A percentile compares a stretch with the other conserved stretches of the same genome.
These are phyloP conservation scores for Dipodomys merriami DNA, from an alignment of 2,113 vertebrate species.

Conservation along the genomic window DNA sequence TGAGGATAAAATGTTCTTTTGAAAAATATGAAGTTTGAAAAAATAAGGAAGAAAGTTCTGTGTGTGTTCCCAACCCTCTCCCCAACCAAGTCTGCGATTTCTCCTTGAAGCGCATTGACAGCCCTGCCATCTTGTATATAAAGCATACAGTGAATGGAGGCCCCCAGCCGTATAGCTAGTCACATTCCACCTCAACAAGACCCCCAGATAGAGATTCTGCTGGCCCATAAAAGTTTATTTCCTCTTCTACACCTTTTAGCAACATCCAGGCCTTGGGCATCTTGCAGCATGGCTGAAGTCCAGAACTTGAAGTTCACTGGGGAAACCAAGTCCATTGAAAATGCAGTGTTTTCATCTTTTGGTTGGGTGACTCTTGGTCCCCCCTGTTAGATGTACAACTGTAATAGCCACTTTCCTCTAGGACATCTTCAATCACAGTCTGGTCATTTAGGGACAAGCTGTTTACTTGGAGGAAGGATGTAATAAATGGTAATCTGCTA, in stretches of 20 bases:
- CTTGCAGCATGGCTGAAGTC: constrained; percentile 53
- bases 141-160: neutral
- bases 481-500: no score
- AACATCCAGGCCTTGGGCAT: constrained; percentile 56
- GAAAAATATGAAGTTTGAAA: constrained; percentile 48
- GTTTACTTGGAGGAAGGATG: no score
- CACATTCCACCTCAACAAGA: neutral
- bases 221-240: neutral
- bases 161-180: neutral
- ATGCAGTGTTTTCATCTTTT: constrained; percentile 74
- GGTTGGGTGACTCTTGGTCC: constrained; percentile 70
- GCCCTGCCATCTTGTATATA: neutral
- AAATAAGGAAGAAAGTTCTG: constrained; percentile 28
- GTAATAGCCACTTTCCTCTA: no score
- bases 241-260: neutral
- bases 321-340: constrained; percentile 56
- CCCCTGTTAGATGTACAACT: neutral
- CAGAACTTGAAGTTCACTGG: constrained; percentile 64
- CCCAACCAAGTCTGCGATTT: neutral
- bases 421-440: no score
- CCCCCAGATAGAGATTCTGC: neutral
- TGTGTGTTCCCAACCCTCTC: neutral
- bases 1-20: constrained; percentile 65
- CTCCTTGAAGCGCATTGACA: neutral
- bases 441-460: no score